Evolutionary conservation across 2,888 invertebrate species (phyloP), one percentile per base, ranked within the genome.

Genomic region (Drosophila kambysellisi): DNA sequence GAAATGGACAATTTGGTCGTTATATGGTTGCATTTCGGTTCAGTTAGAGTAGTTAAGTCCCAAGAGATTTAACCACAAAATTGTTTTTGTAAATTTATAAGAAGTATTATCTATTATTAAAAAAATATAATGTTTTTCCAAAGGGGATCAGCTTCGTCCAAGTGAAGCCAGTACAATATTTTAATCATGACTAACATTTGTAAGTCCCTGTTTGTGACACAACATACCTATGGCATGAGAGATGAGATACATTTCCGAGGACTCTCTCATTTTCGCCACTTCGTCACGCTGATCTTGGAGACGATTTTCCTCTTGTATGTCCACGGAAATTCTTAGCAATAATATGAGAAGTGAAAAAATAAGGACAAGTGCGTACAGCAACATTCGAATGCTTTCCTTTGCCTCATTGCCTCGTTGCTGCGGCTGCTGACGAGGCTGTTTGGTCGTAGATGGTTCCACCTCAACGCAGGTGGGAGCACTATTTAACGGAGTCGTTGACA

Each of bases 401-500:
- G 43, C 25, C 15, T 51, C 35, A 15, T 32, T 17, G 9, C 51
- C 56, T 32, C 17, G 67, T 7, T 50, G 62, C 17, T 20, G 48
- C 2, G 17, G 30, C 3, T 30, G 58, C 15, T 53, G 48, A 7
- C 17, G 53, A 17, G 12, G 33, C 30, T 52, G 57, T 15, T 50
- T 32, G 20, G 9, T n/a, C 15, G 12, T 8, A 15, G 20, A 1
- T 2, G 25, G 17, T 8, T 32, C 41, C 41, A 33, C 41, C 33
- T 67, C 68, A 8, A 30, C 35, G 25, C 37, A 41, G 25, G 68
- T 32, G 4, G 66, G 61, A 9, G 46, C 46, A 35, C 39, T 54
- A n/a, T 51, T 53, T 11, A 20, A 39, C 33, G 68, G 61, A 11
- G 71, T 71, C 57, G 57, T 59, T 37, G 74, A 52, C 74, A 74